A percentile compares a stretch with the other conserved stretches of the same genome.
These are phyloP conservation scores for Leucoma salicis DNA, from an alignment of 2,888 invertebrate species.

Conservation along the genomic window DNA sequence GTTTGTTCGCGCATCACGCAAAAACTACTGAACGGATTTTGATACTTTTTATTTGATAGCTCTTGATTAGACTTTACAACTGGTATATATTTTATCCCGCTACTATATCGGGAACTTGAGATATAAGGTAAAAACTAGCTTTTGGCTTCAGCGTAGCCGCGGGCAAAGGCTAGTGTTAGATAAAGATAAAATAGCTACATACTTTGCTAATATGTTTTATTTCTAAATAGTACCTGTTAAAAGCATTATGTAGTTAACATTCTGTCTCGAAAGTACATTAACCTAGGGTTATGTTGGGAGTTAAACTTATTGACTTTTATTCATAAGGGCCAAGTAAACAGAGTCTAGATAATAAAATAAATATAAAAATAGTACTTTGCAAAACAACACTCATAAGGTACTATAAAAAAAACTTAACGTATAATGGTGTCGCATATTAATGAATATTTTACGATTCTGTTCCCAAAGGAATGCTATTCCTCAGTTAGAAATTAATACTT, in stretches of 20 bases:
- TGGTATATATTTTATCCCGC: too few species aligned
- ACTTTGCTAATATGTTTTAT: too few species aligned
- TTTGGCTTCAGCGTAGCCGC: too few species aligned
- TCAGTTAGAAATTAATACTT: constrained; percentile 61
- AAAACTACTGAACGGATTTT: too few species aligned
- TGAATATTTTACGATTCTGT: constrained; percentile 39
- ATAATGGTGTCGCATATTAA: constrained; percentile 21
- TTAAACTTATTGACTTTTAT: constrained; percentile 8
- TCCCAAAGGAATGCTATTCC: constrained; percentile 48
- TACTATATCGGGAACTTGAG: too few species aligned
- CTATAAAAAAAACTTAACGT: constrained; percentile 24
- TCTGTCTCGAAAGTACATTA: constrained; percentile 1
- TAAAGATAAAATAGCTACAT: too few species aligned
- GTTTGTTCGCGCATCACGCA: too few species aligned
- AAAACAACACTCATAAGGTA: constrained; percentile 16
- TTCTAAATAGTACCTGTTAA: too few species aligned
- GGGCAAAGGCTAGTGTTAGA: too few species aligned
- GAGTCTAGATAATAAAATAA: constrained; percentile 6
- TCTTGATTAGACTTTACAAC: too few species aligned
- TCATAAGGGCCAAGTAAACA: constrained; percentile 8
- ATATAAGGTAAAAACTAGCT: too few species aligned
- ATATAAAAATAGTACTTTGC: constrained; percentile 12
- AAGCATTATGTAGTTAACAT: not conserved
- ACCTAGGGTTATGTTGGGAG: constrained; percentile 4
- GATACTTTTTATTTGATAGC: too few species aligned